phyloP scores from a whole-genome alignment of 1,140 invertebrate species.

The Copidosoma floridanum region DNA sequence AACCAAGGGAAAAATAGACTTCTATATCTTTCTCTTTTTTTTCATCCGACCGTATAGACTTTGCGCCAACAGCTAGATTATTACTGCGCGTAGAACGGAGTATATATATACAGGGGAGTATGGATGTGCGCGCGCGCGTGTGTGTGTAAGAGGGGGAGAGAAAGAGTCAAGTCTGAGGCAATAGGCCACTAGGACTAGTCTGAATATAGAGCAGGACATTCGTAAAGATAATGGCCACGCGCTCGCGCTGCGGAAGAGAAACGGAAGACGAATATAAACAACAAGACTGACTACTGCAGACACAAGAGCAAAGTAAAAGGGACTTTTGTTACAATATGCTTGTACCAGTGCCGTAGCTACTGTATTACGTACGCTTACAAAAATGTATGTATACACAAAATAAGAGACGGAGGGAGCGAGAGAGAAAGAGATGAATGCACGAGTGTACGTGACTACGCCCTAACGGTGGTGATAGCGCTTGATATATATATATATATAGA shows the following conservation, averaged over 20 bases:
- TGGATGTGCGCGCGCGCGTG: background rate
- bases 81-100: too few species aligned
- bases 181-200: slow-evolving; percentile 49
- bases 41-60: too few species aligned
- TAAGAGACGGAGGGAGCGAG: background rate
- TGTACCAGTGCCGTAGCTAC: too few species aligned
- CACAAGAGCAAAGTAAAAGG: too few species aligned
- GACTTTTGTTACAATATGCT: too few species aligned
- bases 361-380: background rate
- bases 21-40: too few species aligned
- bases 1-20: too few species aligned
- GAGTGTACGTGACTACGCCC: slow-evolving; percentile 11
- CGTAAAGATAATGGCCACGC: background rate
- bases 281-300: too few species aligned
- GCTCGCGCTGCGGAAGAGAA: background rate
- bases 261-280: background rate
- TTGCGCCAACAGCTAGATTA: too few species aligned
- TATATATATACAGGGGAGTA: too few species aligned
- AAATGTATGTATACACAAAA: background rate
- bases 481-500: background rate
- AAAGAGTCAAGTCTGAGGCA: slow-evolving; percentile 40
- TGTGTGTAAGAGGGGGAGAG: background rate
- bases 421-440: background rate
- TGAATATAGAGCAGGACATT: slow-evolving; percentile 41
- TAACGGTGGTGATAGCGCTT: too few species aligned